Evolutionary conservation across 2,888 invertebrate species (phyloP).

Genomic region (Acrocyrtus sp.): DNA sequence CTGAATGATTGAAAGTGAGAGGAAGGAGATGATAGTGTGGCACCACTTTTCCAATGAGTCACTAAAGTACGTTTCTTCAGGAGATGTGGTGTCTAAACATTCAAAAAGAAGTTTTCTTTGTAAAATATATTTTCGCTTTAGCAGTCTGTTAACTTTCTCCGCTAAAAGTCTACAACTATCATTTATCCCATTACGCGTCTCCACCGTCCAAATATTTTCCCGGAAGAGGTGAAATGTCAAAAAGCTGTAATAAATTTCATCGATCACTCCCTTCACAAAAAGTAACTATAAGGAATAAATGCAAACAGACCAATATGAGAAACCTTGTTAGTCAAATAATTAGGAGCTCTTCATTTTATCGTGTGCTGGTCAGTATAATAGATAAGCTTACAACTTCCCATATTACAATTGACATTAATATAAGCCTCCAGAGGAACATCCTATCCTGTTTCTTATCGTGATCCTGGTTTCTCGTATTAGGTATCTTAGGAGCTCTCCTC

Average conservation of each 20-base stretch:
- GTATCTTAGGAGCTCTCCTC: conserved; percentile 1
- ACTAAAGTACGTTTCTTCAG: too few relatives aligned
- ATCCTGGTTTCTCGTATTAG: not conserved
- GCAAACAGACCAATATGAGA: too few relatives aligned
- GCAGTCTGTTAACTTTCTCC: too few relatives aligned
- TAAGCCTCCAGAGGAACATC: conserved; percentile 10
- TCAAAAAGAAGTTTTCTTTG: too few relatives aligned
- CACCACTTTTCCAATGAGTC: too few relatives aligned
- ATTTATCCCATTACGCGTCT: too few relatives aligned
- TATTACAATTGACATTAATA: conserved; percentile 5
- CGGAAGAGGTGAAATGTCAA: conserved; percentile 15
- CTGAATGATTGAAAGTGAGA: conserved; percentile 25
- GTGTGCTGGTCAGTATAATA: too few relatives aligned
- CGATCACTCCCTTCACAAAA: conserved; percentile 3
- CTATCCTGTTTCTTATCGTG: conserved; percentile 7
- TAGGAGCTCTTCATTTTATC: too few relatives aligned
- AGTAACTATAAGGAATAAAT: too few relatives aligned
- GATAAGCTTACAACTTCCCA: conserved; percentile 25
- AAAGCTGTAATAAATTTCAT: conserved; percentile 24
- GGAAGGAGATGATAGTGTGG: conserved; percentile 12
- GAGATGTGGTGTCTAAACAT: too few relatives aligned
- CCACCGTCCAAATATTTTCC: conserved; percentile 32
- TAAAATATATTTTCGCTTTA: too few relatives aligned
- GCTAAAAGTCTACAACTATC: too few relatives aligned
- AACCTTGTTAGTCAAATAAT: not conserved